Evolutionary conservation across 2,797 vertebrate genomes (phyloP).

Genomic region (Pseudochirops corinnae): DNA sequence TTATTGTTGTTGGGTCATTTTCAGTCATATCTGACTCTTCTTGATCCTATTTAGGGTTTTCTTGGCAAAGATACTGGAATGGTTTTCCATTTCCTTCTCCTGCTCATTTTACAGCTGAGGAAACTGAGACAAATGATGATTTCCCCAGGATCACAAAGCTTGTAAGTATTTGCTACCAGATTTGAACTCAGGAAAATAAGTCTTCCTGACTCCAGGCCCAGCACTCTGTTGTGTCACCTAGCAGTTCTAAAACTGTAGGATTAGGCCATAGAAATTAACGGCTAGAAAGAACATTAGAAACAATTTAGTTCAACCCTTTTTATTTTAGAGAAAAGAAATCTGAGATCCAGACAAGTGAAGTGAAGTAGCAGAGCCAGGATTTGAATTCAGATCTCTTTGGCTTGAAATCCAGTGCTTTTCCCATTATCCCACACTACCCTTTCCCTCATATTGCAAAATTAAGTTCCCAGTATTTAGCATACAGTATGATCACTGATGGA

Average conservation of each 20-base stretch:
- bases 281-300: not conserved
- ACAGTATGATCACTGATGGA: not conserved
- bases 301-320: not conserved
- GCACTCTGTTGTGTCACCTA: not conserved
- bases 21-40: not conserved
- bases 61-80: not conserved
- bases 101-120: not conserved
- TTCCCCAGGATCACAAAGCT: not conserved
- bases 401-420: not conserved
- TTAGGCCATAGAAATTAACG: not conserved
- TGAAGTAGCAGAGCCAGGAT: not conserved
- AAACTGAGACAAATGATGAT: not conserved
- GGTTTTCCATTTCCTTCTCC: not conserved
- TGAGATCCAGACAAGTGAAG: not conserved
- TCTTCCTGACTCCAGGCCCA: too few species aligned
- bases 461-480: not conserved
- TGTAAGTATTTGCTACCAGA: not conserved
- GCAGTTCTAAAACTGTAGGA: not conserved
- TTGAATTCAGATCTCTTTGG: not conserved
- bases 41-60: not conserved
- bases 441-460: not conserved
- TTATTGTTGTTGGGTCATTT: not conserved
- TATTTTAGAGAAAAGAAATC: not conserved
- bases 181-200: too few species aligned
- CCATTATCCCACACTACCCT: not conserved